Evolutionary conservation across 1,140 invertebrate species (phyloP), one percentile per base, ranked within the genome.

Genomic region (Manduca sexta): DNA sequence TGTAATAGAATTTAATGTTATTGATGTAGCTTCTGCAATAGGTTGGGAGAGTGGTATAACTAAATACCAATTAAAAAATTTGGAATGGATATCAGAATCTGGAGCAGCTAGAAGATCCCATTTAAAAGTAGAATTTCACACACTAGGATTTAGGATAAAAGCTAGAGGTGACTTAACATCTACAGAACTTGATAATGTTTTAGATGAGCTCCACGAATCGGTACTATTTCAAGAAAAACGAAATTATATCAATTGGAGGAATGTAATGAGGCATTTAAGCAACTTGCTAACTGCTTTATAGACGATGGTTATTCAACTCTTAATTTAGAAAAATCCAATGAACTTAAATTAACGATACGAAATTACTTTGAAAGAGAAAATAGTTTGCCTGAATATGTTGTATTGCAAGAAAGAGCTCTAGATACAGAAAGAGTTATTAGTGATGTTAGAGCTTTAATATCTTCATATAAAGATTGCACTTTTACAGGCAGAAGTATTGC

Each of bases 41-140:
- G 95, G 95, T 0, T 97, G 95, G 94, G 93, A 96, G 69, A 97
- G 95, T 84, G 93, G 93, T 2, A 88, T 93, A 43, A 93, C 96
- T 3, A 98, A 97, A 75, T 92, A 92, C 78, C 92, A 97, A 70
- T 86, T 99, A 2, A 97, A 97, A n/a, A 92, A 93, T 64, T 86
- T 98, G 8, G 95, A 97, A 88, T 99, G 96, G 96, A 89, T 87
- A 17, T 89, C 87, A 64, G 88, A 90, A 4, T 88, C 90, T 73
- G 91, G 89, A 8, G 86, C 84, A 57, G 87, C 89, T 1, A 92
- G 91, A 80, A 90, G 92, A 66, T 93, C 94, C 14, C 89, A 91
- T 26, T 88, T 98, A 7, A 90, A 92, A 37, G 93, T 98, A 0
- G 91, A 93, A 74, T 97, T 97, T 70, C 89, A 90, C 50, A 93